Base-by-base conservation (phyloP, 2,797 vertebrate genomes). In the Crossoptilon crossoptilon region DNA sequence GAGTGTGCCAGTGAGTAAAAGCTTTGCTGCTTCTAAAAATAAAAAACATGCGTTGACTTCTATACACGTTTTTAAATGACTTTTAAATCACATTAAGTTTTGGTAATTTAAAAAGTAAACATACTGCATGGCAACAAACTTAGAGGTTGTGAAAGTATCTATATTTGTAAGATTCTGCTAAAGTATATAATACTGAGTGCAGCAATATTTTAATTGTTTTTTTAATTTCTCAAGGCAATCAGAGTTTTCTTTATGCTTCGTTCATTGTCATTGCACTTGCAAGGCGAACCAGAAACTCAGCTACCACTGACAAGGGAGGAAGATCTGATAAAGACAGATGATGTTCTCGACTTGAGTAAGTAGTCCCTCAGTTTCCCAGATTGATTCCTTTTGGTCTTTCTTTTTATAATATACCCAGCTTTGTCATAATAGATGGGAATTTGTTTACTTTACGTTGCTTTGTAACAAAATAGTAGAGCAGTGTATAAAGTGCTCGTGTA, bases 161-260 rank as follows among this genome's bases (percentile, higher is more conserved):
- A 12, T 35, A 0, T 53, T 56, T 55, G 37, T 62, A 91, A 87
- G 44, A 44, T 23, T 62, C 43, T 91, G 44, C 43, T 79, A 68
- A 77, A 64, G 24, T 56, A 17, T 3, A 4, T 63, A 44, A 4
- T 63, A n/a, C 15, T 22, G 35, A 56, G 6, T 73, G 16, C 64
- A 84, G 48, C 71, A 74, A 14, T 53, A 46, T 21, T 79, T 33
- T 70, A 53, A 43, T 33, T 4, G 9, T 49, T 1, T 67, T 53
- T 78, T 72, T 46, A 55, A 46, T 96, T 67, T 84, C n/a, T 94
- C 84, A 83, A 99, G 99, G 99, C 99, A 11, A 99, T 99, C 96
- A 98, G 99, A 22, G 99, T 99, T 70, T 99, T 99, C 98, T 99
- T 99, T 96, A 99, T 99, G 99, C 94, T 99, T 85, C 98, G 99